Conservation (phyloP, 2,797 vertebrate genomes). For the Pseudochirops corinnae region DNA sequence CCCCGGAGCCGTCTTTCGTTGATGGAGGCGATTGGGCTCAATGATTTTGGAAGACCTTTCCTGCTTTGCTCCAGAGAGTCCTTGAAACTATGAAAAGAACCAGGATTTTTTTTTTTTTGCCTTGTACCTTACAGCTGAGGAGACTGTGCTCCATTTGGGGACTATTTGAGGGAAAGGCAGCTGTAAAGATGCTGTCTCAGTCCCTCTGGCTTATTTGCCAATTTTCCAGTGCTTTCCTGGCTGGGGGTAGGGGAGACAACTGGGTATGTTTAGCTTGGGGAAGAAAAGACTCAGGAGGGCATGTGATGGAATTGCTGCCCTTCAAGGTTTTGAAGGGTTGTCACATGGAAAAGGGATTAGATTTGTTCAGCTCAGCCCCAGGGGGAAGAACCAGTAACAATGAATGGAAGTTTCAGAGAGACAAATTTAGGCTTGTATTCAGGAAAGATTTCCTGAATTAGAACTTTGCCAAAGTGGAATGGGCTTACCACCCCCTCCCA, state of each 20-base stretch:
- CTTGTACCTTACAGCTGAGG: not conserved
- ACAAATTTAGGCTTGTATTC: not conserved
- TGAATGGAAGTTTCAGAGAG: constrained; percentile 2
- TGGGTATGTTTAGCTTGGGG: not conserved
- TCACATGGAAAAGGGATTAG: not conserved
- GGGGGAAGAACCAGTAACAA: not conserved
- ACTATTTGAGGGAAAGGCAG: not conserved
- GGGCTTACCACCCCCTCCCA: not conserved
- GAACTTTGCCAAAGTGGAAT: not conserved
- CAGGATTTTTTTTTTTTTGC: not conserved
- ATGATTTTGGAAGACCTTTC: not conserved
- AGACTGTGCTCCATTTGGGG: not conserved
- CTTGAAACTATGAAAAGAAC: not conserved
- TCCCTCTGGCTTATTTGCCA: not conserved
- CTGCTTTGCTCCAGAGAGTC: not conserved
- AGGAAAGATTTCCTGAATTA: not conserved
- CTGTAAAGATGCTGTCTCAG: constrained; percentile 10
- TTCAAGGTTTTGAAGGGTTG: not conserved
- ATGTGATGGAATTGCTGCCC: not conserved
- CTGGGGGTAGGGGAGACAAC: not conserved
- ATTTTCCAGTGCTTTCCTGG: not conserved
- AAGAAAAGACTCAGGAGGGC: not conserved
- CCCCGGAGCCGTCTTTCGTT: not conserved
- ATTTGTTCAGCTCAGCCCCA: not conserved
- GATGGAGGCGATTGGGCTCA: not conserved